Conservation (phyloP, 2,888 invertebrate genomes). For the Griposia aprilina region DNA sequence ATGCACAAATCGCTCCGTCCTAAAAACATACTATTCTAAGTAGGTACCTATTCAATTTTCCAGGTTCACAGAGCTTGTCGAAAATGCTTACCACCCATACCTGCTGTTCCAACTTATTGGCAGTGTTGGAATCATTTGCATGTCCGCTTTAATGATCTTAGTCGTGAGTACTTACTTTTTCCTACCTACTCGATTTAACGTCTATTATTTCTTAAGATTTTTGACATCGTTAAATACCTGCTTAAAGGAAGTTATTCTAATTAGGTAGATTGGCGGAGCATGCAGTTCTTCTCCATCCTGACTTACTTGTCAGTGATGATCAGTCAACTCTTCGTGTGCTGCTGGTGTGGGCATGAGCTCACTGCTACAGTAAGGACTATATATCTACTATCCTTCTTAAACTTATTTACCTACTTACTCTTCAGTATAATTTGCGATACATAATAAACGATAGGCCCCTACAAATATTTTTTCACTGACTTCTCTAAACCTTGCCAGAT, state of each 20-base stretch:
- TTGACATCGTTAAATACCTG: background rate
- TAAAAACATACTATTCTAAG: background rate
- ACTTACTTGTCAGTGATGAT: conserved; percentile 87
- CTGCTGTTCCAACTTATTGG: conserved; percentile 89
- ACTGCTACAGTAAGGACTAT: conserved; percentile 76
- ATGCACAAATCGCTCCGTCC: background rate
- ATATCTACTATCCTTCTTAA: background rate
- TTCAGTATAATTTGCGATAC: background rate
- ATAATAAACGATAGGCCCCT: background rate
- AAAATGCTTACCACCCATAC: conserved; percentile 87
- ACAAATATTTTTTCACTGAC: background rate
- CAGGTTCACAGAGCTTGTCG: conserved; percentile 86
- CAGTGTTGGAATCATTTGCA: conserved; percentile 86
- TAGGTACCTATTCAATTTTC: conserved; percentile 46
- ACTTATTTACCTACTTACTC: background rate
- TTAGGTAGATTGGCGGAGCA: conserved; percentile 84
- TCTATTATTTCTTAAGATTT: background rate
- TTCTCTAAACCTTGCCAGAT: background rate
- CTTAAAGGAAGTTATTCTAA: background rate
- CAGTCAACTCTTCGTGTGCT: conserved; percentile 88
- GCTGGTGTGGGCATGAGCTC: conserved; percentile 90
- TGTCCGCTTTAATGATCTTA: conserved; percentile 84
- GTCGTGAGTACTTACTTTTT: conserved; percentile 75
- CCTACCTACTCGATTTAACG: background rate
- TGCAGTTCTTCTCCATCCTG: conserved; percentile 84